A percentile compares a stretch with the other conserved stretches of the same genome.
Conservation (phyloP, 2,888 invertebrate genomes). For the Aquatica leii region DNA sequence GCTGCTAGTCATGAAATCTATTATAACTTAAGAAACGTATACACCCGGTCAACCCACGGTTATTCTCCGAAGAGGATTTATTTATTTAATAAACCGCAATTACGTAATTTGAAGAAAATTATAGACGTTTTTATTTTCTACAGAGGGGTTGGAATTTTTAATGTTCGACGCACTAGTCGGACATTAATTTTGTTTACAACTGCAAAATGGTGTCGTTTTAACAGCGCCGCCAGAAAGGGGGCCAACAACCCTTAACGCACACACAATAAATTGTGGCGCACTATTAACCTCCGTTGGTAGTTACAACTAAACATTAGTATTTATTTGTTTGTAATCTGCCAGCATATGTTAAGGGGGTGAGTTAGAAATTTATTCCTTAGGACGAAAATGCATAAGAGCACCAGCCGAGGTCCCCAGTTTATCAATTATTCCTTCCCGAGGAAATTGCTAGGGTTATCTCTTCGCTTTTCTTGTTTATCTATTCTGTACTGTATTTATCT, state of each 20-base stretch:
- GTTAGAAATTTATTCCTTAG: constrained; percentile 36
- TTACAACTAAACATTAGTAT: constrained; percentile 43
- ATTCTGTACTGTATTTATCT: constrained; percentile 53
- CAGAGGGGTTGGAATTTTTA: background rate
- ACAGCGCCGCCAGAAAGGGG: no score
- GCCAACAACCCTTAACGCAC: constrained; percentile 40
- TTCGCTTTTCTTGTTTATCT: constrained; percentile 54
- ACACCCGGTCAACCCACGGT: background rate
- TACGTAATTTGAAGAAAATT: background rate
- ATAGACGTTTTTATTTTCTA: background rate
- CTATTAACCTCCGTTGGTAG: constrained; percentile 43
- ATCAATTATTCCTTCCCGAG: constrained; percentile 54
- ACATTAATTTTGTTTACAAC: constrained; percentile 27
- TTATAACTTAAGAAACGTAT: constrained; percentile 12
- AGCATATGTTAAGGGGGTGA: constrained; percentile 25
- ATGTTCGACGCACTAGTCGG: constrained; percentile 10
- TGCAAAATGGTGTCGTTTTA: constrained; percentile 37
- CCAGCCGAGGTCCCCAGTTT: constrained; percentile 32
- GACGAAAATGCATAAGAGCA: constrained; percentile 25
- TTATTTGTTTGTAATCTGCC: constrained; percentile 44
- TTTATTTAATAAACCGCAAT: background rate
- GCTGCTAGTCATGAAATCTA: constrained; percentile 22
- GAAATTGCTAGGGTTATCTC: constrained; percentile 54
- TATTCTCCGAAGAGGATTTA: background rate
- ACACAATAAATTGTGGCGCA: constrained; percentile 43